Conservation (phyloP, 1,140 invertebrate species). For the Agrilus planipennis region DNA sequence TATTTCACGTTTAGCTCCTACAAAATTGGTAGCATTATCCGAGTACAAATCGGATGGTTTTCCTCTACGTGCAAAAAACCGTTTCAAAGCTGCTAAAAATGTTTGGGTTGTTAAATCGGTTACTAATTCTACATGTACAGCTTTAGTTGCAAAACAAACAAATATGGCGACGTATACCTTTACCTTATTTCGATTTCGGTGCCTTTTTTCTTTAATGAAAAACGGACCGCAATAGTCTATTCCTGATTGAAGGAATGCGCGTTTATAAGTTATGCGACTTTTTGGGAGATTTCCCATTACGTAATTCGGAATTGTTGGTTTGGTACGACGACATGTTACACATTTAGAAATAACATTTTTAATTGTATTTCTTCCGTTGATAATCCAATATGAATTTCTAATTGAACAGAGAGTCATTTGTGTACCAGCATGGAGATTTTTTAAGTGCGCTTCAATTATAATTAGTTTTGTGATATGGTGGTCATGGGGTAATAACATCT, state of each 20-base stretch:
- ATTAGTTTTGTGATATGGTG: slow-evolving; percentile 15
- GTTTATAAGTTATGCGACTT: slow-evolving; percentile 15
- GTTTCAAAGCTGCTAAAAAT: no score
- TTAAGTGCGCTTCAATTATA: slow-evolving; percentile 11
- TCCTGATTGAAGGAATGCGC: slow-evolving; percentile 20
- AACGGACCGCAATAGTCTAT: slow-evolving; percentile 31
- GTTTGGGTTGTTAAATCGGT: no score
- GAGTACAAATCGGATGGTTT: no score
- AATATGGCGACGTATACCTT: no score
- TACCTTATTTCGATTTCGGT: no score
- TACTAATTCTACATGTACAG: no score
- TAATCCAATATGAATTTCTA: slow-evolving; percentile 12
- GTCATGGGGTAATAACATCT: slow-evolving; percentile 14
- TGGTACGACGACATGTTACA: slow-evolving; percentile 9
- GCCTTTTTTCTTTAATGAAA: no score
- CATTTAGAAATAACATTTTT: slow-evolving; percentile 10
- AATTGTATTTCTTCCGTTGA: slow-evolving; percentile 8
- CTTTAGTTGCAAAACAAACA: no score
- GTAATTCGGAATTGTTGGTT: slow-evolving; percentile 10
- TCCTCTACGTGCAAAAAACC: no score
- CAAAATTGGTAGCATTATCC: no score
- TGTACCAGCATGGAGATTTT: slow-evolving; percentile 10
- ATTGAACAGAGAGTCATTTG: slow-evolving; percentile 8
- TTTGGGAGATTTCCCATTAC: slow-evolving; percentile 30
- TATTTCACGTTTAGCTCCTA: no score